These are phyloP conservation scores for Drosophila gaucha DNA, from an alignment of 2,888 invertebrate genomes.

Conservation along the genomic window DNA sequence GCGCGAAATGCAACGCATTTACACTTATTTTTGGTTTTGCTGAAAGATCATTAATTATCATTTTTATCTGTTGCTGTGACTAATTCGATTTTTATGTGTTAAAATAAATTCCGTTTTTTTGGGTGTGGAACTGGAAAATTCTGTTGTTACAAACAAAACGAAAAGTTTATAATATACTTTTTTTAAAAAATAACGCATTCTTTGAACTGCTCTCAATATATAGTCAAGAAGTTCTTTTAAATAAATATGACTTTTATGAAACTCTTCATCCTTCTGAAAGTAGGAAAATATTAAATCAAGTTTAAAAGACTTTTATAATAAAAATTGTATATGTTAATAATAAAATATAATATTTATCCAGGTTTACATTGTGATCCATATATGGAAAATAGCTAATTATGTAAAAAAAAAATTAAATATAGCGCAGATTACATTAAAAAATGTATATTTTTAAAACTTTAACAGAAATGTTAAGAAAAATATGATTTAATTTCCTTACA, in stretches of 20 bases:
- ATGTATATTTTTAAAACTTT: no score
- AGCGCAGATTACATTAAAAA: no score
- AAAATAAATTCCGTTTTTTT: background rate
- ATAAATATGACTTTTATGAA: background rate
- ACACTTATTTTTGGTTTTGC: constrained; percentile 28
- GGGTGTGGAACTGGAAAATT: constrained; percentile 1
- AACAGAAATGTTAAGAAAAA: no score
- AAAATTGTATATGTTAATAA: no score
- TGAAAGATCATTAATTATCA: constrained; percentile 68
- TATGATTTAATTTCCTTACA: no score
- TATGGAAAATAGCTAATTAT: no score
- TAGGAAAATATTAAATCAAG: no score
- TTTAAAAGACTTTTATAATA: no score
- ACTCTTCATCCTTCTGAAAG: background rate
- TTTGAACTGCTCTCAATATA: background rate
- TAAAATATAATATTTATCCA: no score
- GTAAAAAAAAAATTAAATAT: no score
- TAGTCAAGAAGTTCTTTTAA: background rate
- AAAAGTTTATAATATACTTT: background rate
- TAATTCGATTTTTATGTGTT: constrained; percentile 80
- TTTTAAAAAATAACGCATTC: background rate
- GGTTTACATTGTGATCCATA: no score
- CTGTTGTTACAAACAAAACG: background rate
- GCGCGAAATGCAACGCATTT: constrained; percentile 45
- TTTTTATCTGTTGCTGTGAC: constrained; percentile 80